phyloP scores from a whole-genome alignment of 2,888 invertebrate species.

The Chesias legatella region DNA sequence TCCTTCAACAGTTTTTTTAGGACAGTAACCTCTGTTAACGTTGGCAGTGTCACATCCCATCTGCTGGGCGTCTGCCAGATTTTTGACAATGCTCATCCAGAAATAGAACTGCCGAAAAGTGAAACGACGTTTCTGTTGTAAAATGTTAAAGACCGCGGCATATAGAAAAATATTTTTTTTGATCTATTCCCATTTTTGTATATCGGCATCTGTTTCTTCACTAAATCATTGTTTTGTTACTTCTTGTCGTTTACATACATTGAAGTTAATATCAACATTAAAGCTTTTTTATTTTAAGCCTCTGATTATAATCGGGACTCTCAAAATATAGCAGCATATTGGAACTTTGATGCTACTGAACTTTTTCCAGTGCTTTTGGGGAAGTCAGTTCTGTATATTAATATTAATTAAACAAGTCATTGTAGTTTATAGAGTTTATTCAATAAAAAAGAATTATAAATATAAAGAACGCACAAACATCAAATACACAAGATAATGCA shows the following conservation, averaged over 20 bases:
- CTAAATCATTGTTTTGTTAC: constrained; percentile 27
- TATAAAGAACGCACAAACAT: constrained; percentile 56
- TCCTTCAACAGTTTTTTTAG: constrained; percentile 57
- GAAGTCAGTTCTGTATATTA: too few relatives aligned
- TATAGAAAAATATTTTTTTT: constrained; percentile 28
- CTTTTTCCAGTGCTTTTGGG: too few relatives aligned
- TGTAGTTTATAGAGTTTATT: constrained; percentile 45
- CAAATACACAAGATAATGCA: constrained; percentile 61
- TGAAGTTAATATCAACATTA: too few relatives aligned
- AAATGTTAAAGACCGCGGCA: constrained; percentile 34
- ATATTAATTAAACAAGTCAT: constrained; percentile 8
- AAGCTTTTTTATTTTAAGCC: too few relatives aligned
- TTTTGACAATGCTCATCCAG: constrained; percentile 67
- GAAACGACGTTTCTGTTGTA: constrained; percentile 51
- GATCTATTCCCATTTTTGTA: constrained; percentile 18
- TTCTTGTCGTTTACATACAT: constrained; percentile 20
- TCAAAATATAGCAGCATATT: too few relatives aligned
- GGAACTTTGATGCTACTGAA: too few relatives aligned
- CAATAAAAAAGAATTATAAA: constrained; percentile 52
- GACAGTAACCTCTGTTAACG: constrained; percentile 72
- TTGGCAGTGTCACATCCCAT: constrained; percentile 69
- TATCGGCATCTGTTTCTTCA: constrained; percentile 18
- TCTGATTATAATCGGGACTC: too few relatives aligned
- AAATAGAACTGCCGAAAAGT: constrained; percentile 64
- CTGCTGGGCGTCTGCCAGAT: constrained; percentile 67